Percentiles rank a stretch among this genome's conserved stretches.
Evolutionary conservation across 92 coral and sea anemone species (phyloP).

Genomic region (Virgularia gustaviana): DNA sequence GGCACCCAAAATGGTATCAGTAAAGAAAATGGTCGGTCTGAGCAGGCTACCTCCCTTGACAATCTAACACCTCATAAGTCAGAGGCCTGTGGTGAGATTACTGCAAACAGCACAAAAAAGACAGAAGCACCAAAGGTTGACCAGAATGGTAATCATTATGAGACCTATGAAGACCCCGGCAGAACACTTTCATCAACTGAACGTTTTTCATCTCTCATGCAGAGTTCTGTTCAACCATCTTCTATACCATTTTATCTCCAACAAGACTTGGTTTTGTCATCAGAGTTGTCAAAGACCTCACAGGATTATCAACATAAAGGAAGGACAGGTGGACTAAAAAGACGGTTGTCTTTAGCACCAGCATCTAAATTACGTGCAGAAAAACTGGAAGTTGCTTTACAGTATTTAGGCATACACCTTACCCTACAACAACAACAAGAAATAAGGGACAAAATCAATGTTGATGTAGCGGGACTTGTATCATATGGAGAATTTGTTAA

Average conservation of each 20-base stretch:
- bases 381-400: constrained; percentile 92
- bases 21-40: background rate
- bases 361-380: constrained; percentile 78
- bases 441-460: constrained; percentile 67
- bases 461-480: constrained; percentile 75
- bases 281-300: constrained; percentile 26
- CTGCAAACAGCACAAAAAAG: no score
- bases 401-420: constrained; percentile 85
- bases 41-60: background rate
- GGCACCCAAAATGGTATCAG: background rate
- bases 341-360: constrained; percentile 94
- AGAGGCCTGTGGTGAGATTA: no score
- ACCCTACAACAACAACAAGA: constrained; percentile 77
- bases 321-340: constrained; percentile 49
- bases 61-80: no score
- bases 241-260: constrained; percentile 92
- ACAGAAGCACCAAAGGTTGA: constrained; percentile 4
- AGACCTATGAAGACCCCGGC: no score
- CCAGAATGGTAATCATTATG: constrained; percentile 13
- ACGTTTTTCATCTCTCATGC: constrained; percentile 29
- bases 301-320: constrained; percentile 43
- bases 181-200: background rate
- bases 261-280: constrained; percentile 75
- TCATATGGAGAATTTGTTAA: constrained; percentile 93
- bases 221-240: constrained; percentile 63